Conservation (phyloP, 2,113 vertebrate species). For the Zosterops hypoxanthus region DNA sequence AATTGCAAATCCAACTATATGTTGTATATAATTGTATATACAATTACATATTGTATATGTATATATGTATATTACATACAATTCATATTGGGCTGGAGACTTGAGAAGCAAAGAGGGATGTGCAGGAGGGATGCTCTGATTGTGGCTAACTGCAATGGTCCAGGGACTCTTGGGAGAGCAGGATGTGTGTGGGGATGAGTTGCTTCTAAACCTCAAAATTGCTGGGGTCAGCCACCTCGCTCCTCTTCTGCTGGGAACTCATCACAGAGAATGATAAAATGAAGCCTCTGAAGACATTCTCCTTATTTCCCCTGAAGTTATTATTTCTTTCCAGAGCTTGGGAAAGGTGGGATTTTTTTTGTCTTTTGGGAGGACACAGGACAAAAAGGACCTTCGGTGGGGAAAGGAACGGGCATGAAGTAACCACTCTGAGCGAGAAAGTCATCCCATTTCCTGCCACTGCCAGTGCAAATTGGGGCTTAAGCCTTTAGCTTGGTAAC, state of each 20-base stretch:
- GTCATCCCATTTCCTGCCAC: background rate
- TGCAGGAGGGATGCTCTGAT: background rate
- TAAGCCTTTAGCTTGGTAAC: background rate
- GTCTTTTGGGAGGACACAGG: conserved; percentile 11
- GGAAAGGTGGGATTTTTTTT: background rate
- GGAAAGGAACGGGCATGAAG: background rate
- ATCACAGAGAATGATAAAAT: background rate
- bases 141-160: accelerated
- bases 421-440: background rate
- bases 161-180: background rate
- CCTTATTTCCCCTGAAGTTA: background rate
- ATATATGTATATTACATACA: background rate
- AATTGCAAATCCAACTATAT: background rate
- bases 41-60: background rate
- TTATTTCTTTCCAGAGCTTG: background rate
- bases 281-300: background rate
- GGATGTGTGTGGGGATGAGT: background rate
- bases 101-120: background rate
- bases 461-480: background rate
- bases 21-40: background rate
- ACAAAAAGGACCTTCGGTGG: background rate
- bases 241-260: background rate
- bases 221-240: background rate
- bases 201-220: background rate
- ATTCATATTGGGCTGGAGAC: background rate